Conservation (phyloP, 2,797 vertebrate species). For the Synaphobranchus kaupii region DNA sequence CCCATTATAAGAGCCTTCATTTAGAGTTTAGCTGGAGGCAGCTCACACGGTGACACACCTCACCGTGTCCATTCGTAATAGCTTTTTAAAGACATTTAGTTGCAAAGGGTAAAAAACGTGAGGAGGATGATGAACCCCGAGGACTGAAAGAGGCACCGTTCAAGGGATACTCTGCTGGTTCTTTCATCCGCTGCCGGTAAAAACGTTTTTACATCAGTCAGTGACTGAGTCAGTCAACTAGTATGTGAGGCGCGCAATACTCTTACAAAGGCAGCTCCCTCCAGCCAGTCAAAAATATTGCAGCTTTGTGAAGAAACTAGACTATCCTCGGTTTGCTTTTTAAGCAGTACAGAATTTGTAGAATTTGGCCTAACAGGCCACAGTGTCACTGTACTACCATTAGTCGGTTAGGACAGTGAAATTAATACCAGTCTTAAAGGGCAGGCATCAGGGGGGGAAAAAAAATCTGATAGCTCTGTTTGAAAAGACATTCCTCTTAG, state of each 20-base stretch:
- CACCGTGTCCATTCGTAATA: not conserved
- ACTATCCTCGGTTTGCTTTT: not conserved
- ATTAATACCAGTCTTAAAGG: not conserved
- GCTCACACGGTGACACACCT: not conserved
- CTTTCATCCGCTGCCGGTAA: not conserved
- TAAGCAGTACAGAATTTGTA: not conserved
- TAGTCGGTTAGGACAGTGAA: not conserved
- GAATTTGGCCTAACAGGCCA: not conserved
- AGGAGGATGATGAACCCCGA: not conserved
- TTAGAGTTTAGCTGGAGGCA: not conserved
- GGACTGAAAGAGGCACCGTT: not conserved
- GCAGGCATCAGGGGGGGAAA: not conserved
- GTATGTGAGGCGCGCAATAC: not conserved
- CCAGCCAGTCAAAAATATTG: not conserved
- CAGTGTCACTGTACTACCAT: not conserved
- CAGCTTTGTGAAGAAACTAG: not conserved
- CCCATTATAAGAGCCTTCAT: not conserved
- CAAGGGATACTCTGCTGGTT: not conserved
- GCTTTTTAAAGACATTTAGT: not conserved
- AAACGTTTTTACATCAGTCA: not conserved
- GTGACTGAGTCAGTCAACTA: not conserved
- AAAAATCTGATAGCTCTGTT: not conserved
- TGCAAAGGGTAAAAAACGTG: not conserved
- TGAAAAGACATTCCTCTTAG: not conserved
- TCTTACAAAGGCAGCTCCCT: not conserved